Percentiles rank a stretch among this genome's conserved stretches.
Evolutionary conservation across 2,888 invertebrate genomes (phyloP).

Genomic region (Leptogaster cylindrica): DNA sequence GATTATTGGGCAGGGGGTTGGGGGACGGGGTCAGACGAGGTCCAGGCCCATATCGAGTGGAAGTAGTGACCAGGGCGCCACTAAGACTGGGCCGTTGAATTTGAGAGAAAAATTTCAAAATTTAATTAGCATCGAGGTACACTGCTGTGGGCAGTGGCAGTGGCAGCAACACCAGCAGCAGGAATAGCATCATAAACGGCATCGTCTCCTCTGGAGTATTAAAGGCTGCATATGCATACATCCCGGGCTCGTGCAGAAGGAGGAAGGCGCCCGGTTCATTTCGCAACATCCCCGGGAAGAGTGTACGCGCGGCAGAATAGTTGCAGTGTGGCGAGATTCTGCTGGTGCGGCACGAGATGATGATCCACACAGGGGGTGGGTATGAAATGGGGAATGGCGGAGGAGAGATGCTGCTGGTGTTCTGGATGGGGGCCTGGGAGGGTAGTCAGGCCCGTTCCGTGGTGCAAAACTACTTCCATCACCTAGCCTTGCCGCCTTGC

Average conservation of each 20-base stretch:
- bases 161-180: too few relatives aligned
- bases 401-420: neutral
- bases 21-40: neutral
- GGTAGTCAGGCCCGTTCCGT: constrained; percentile 2
- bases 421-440: constrained; percentile 7
- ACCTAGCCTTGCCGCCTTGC: constrained; percentile 15
- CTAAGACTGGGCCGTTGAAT: constrained; percentile 39
- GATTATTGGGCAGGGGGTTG: neutral
- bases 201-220: constrained; percentile 27
- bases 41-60: constrained; percentile 9
- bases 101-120: constrained; percentile 36
- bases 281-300: neutral
- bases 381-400: too few relatives aligned
- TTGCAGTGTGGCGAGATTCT: constrained; percentile 30
- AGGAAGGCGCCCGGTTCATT: neutral
- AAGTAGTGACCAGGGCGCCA: constrained; percentile 26
- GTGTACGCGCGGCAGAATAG: constrained; percentile 24
- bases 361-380: too few relatives aligned
- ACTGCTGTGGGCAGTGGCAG: constrained; percentile 36
- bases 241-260: neutral
- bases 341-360: constrained; percentile 6
- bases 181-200: constrained; percentile 38
- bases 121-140: constrained; percentile 41
- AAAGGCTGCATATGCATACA: constrained; percentile 31
- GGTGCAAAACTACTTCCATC: constrained; percentile 8